These are phyloP conservation scores for Protosalanx chinensis DNA, from an alignment of 2,797 vertebrate species.

Conservation along the genomic window DNA sequence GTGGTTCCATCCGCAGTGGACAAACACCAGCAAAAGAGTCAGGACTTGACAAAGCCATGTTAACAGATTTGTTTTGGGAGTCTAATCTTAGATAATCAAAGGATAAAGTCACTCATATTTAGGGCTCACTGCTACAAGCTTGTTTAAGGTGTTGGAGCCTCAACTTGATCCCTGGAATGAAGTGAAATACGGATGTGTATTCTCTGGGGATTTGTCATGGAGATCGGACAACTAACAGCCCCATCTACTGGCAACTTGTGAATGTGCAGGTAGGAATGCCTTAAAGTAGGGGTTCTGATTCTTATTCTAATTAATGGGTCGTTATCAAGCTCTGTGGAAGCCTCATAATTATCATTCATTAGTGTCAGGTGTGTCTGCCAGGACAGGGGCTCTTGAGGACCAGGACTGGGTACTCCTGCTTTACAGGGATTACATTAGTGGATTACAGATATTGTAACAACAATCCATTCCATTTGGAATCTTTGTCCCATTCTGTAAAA, in stretches of 20 bases:
- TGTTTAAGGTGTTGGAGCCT: background rate
- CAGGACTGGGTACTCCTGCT: no score
- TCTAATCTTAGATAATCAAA: conserved; percentile 13
- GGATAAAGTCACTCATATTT: conserved; percentile 21
- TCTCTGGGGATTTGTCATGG: background rate
- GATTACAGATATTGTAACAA: background rate
- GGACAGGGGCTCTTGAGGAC: no score
- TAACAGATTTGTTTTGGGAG: conserved; percentile 5
- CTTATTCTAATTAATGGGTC: background rate
- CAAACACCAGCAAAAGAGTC: conserved; percentile 30
- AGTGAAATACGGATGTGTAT: background rate
- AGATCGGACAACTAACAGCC: background rate
- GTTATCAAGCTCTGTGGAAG: no score
- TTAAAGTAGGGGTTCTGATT: background rate
- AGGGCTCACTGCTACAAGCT: conserved; percentile 12
- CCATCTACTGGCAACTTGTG: background rate
- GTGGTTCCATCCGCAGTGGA: conserved; percentile 17
- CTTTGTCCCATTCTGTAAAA: background rate
- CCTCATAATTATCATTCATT: no score
- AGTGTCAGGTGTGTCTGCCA: no score
- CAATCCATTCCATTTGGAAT: background rate
- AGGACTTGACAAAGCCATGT: conserved; percentile 43
- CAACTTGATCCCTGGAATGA: conserved; percentile 14
- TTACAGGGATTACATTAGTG: conserved; percentile 23
- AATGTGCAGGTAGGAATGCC: background rate